A percentile compares a stretch with the other conserved stretches of the same genome.
Evolutionary conservation across 2,797 vertebrate genomes (phyloP).

Genomic region (Perodicticus potto): DNA sequence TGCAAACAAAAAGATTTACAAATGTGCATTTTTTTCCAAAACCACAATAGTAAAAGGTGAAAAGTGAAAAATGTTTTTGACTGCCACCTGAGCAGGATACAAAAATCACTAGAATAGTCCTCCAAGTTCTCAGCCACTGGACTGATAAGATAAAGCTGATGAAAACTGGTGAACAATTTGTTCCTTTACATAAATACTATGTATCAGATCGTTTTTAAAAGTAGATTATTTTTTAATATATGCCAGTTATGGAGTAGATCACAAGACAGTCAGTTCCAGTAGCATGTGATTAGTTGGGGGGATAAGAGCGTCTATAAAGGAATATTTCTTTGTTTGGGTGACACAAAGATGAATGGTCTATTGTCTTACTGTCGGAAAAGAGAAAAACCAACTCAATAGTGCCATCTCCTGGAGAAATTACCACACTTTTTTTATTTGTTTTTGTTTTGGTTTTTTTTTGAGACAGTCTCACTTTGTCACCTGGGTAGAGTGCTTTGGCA

Average conservation of each 20-base stretch:
- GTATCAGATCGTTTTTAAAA: conserved; percentile 58
- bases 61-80: conserved; percentile 38
- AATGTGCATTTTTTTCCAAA: background rate
- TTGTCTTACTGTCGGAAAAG: conserved; percentile 74
- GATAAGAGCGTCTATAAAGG: conserved; percentile 69
- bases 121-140: conserved; percentile 59
- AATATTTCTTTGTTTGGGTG: conserved; percentile 83
- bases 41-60: background rate
- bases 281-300: conserved; percentile 76
- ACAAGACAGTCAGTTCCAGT: conserved; percentile 79
- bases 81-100: background rate
- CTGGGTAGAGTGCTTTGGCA: too few species aligned
- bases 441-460: too few species aligned
- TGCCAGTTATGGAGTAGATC: conserved; percentile 65
- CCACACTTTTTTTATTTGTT: background rate
- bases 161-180: conserved; percentile 53
- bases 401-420: conserved; percentile 79
- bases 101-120: conserved; percentile 32
- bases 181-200: conserved; percentile 49
- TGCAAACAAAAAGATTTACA: conserved; percentile 49
- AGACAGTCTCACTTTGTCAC: too few species aligned
- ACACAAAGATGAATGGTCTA: conserved; percentile 84
- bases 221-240: conserved; percentile 63
- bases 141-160: conserved; percentile 56
- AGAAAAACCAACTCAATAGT: conserved; percentile 63